These are phyloP conservation scores for Leptopilina clavipes DNA, from an alignment of 1,140 invertebrate species.

Conservation along the genomic window DNA sequence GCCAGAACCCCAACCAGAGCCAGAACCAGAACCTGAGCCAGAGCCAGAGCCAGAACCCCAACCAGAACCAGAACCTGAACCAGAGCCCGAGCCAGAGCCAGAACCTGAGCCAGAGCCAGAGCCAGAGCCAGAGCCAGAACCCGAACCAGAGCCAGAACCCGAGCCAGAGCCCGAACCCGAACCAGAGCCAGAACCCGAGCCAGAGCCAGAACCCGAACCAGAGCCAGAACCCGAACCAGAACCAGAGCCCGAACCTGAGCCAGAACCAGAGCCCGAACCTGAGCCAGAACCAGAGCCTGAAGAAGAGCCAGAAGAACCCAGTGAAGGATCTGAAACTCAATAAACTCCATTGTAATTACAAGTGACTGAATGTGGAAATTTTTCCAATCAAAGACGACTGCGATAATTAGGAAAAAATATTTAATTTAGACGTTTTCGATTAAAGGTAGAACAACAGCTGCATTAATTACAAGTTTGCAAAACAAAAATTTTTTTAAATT, in stretches of 20 bases:
- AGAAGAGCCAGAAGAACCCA: constrained; percentile 1
- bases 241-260: not conserved
- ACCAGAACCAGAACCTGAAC: not conserved
- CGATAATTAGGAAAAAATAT: constrained; percentile 16
- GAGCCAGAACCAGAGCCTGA: not conserved
- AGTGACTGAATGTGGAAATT: constrained; percentile 13
- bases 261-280: not conserved
- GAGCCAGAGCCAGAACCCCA: not conserved
- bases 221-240: not conserved
- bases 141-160: not conserved
- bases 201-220: not conserved
- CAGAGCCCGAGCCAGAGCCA: not conserved
- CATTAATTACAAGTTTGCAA: not conserved
- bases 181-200: not conserved
- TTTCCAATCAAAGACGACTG: not conserved
- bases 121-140: not conserved
- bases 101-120: constrained; percentile 8
- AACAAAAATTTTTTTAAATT: no score
- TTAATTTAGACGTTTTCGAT: not conserved
- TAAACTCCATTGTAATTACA: not conserved
- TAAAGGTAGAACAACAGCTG: not conserved
- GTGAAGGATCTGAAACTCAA: constrained; percentile 17
- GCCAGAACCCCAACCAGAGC: not conserved
- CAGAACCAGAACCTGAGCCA: not conserved
- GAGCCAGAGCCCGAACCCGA: not conserved